phyloP scores from a whole-genome alignment of 2,113 vertebrate genomes.

The Shinisaurus crocodilurus region DNA sequence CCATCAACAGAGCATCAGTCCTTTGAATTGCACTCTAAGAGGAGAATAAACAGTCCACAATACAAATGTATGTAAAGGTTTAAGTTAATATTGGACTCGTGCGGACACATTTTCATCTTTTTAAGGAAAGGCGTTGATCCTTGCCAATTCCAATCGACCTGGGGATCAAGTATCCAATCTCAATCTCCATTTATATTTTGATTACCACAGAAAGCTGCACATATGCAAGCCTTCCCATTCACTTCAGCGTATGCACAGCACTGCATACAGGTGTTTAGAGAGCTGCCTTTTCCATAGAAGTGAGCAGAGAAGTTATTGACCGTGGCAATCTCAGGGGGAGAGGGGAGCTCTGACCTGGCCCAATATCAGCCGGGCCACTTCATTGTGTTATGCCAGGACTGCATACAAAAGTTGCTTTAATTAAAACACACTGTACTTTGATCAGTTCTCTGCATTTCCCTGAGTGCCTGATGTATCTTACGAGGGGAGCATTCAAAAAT shows the following conservation, averaged over 20 bases:
- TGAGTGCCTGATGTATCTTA: too few species aligned
- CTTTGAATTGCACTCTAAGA: neutral
- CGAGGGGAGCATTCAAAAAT: neutral
- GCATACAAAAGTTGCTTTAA: too few species aligned
- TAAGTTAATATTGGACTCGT: neutral
- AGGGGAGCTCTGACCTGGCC: too few species aligned
- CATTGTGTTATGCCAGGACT: too few species aligned
- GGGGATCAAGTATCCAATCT: neutral
- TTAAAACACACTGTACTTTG: too few species aligned
- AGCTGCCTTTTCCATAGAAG: neutral
- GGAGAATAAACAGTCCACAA: slow-evolving; percentile 21
- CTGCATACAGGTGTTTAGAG: neutral
- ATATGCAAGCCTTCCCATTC: neutral
- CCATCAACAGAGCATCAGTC: too few species aligned
- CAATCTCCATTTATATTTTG: neutral
- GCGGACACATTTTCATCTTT: neutral
- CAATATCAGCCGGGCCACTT: too few species aligned
- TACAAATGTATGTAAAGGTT: neutral
- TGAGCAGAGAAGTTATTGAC: neutral
- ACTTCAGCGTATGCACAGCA: neutral
- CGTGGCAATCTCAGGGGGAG: neutral
- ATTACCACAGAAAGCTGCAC: neutral
- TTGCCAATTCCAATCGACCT: neutral
- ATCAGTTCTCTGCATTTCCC: too few species aligned
- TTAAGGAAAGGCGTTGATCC: neutral